Evolutionary conservation across 2,888 invertebrate genomes (phyloP).

Genomic region (Heliconius sara): DNA sequence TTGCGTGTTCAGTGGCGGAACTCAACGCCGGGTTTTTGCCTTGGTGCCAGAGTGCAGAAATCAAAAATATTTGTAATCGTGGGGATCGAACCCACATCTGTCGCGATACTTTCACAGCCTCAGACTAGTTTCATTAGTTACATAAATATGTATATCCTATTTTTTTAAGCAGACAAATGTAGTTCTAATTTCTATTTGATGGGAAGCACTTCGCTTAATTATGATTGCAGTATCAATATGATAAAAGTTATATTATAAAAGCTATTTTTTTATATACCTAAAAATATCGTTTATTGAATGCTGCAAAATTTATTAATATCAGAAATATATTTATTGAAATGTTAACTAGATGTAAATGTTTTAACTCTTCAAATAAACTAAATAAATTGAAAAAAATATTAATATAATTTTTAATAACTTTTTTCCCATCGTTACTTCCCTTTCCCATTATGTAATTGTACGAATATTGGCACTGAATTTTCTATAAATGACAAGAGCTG

Average conservation of each 20-base stretch:
- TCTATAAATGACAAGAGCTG: not conserved
- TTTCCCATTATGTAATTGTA: too few species aligned
- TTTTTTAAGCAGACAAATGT: not conserved
- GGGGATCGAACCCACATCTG: too few species aligned
- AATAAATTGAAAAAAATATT: not conserved
- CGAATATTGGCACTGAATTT: not conserved
- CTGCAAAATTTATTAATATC: not conserved
- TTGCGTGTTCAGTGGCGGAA: too few species aligned
- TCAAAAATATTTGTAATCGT: too few species aligned
- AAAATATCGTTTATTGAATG: not conserved
- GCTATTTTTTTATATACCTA: too few species aligned
- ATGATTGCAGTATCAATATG: not conserved
- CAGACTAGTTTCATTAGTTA: too few species aligned
- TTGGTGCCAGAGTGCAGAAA: too few species aligned
- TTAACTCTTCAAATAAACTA: not conserved
- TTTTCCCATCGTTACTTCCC: not conserved
- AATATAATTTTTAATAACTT: not conserved
- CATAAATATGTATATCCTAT: too few species aligned
- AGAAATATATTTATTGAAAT: not conserved
- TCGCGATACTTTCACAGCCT: too few species aligned
- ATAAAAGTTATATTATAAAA: too few species aligned
- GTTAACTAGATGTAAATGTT: not conserved
- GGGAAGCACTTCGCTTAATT: slow-evolving; percentile 13
- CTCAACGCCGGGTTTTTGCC: too few species aligned
- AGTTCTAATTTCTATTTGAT: not conserved